Evolutionary conservation across 2,888 invertebrate species (phyloP), one percentile per base, ranked within the genome.

Genomic region (Rambutsinella grinnellia): DNA sequence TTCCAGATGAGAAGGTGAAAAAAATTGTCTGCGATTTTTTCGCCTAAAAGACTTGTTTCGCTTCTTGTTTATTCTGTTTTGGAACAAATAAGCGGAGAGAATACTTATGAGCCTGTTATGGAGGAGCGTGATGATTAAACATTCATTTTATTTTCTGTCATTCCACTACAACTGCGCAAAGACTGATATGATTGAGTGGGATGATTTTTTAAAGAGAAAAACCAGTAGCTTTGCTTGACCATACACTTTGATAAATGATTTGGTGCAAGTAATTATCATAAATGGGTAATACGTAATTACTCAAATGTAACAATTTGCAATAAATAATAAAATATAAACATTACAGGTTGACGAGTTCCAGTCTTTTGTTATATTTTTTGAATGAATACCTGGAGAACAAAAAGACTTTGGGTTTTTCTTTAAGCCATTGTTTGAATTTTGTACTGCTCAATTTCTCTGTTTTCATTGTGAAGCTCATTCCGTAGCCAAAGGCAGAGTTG

Each of bases 91-190:
- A n/a, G n/a, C n/a, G n/a, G n/a, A n/a, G n/a, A n/a, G n/a, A n/a
- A n/a, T n/a, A n/a, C n/a, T n/a, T n/a, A n/a, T n/a, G n/a, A n/a
- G n/a, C n/a, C n/a, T n/a, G n/a, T n/a, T n/a, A 68, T 68, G 44
- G 57, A 68, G 51, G 27, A 58, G 51, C 68, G 58, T 68, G 68
- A 58, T 58, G 24, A 68, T 68, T 68, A 68, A n/a, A 68, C 68
- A 68, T 68, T 68, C 68, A 68, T 67, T 63, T 36, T 24, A 28
- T 53, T 57, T 13, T 28, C 66, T 51, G 5, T 5, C 36, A 53
- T 23, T 6, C 10, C 27, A 62, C 26, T 62, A 51, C n/a, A 51
- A 15, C 17, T 15, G 49, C n/a, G n/a, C n/a, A n/a, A n/a, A n/a
- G n/a, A n/a, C n/a, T n/a, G n/a, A n/a, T n/a, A n/a, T n/a, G n/a